Percentiles rank a stretch among this genome's conserved stretches.
Evolutionary conservation across 2,113 vertebrate species (phyloP).

Genomic region (Diglossa brunneiventris): DNA sequence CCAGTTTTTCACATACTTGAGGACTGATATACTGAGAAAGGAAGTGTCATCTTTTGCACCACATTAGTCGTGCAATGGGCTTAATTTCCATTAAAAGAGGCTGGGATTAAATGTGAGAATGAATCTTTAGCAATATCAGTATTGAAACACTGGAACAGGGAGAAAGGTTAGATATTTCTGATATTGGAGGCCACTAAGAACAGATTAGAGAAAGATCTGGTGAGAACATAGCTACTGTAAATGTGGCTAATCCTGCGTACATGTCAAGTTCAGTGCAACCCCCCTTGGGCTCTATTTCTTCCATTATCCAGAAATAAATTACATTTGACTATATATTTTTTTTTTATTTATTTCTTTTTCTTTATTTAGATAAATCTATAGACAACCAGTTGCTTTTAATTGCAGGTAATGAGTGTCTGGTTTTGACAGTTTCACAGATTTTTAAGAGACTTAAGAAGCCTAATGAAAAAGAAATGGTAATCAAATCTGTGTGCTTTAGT

Average conservation of each 20-base stretch:
- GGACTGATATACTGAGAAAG: neutral
- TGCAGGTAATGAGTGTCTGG: neutral
- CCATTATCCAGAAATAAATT: neutral
- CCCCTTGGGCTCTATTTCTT: neutral
- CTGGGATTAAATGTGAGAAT: neutral
- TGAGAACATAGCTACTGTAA: neutral
- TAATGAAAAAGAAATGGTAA: neutral
- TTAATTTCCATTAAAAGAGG: neutral
- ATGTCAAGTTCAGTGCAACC: neutral
- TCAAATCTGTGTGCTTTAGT: neutral
- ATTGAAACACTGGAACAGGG: neutral
- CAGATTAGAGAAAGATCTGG: neutral
- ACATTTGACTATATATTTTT: neutral
- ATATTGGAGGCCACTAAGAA: neutral
- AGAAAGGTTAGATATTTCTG: neutral
- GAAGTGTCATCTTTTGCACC: neutral
- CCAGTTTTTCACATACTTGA: neutral
- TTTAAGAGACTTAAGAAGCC: neutral
- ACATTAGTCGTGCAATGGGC: neutral
- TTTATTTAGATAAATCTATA: neutral
- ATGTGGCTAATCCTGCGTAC: neutral
- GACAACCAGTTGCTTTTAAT: neutral
- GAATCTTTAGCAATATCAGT: neutral
- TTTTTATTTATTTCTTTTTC: neutral
- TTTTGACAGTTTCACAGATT: neutral